phyloP scores from a whole-genome alignment of 1,140 invertebrate species.

The Dreissena polymorpha region DNA sequence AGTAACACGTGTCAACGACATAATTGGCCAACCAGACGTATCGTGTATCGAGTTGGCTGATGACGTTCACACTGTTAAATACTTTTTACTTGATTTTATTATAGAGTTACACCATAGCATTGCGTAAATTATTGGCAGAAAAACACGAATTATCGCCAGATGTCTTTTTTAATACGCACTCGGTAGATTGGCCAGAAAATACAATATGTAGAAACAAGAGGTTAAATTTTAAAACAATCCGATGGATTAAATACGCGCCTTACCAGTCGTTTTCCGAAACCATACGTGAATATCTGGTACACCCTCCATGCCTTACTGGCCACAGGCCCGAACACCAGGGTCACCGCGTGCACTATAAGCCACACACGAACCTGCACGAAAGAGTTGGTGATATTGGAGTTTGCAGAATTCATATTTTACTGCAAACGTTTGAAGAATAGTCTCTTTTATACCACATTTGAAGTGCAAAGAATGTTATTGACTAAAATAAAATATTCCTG shows the following conservation, averaged over 20 bases:
- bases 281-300: conserved; percentile 42
- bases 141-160: no score
- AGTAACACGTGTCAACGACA: neutral
- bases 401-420: neutral
- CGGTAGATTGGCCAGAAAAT: no score
- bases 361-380: conserved; percentile 24
- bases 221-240: no score
- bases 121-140: no score
- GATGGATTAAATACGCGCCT: neutral
- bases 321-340: conserved; percentile 38
- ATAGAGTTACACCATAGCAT: neutral
- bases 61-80: neutral
- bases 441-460: no score
- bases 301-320: conserved; percentile 39
- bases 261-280: conserved; percentile 49
- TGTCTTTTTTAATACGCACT: no score
- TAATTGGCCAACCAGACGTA: neutral
- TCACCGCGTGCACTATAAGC: conserved; percentile 30
- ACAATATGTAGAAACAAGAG: no score
- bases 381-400: neutral
- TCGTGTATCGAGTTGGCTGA: neutral
- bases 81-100: neutral
- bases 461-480: neutral
- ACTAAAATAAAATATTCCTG: neutral
- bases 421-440: neutral